Evolutionary conservation across 2,113 vertebrate genomes (phyloP).

Genomic region (Epinephelus fuscoguttatus): DNA sequence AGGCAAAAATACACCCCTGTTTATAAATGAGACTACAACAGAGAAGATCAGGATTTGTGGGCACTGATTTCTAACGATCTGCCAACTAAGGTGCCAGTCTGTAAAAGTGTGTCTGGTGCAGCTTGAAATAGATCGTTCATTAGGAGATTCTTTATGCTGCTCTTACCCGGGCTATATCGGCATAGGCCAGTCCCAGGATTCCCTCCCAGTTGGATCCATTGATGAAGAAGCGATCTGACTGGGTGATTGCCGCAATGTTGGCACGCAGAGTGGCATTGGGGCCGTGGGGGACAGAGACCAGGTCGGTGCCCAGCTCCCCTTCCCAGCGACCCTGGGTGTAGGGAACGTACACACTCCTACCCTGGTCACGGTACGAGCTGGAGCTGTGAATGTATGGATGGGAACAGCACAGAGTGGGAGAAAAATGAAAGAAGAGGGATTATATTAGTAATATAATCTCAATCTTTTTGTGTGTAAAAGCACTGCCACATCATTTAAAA

Average conservation of each 20-base stretch:
- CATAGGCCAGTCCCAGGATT: constrained; percentile 96
- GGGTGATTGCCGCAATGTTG: constrained; percentile 97
- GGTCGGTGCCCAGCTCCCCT: constrained; percentile 95
- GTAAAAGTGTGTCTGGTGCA: background rate
- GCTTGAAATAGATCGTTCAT: background rate
- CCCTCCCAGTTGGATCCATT: constrained; percentile 99
- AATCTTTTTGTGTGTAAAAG: background rate
- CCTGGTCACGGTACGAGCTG: constrained; percentile 92
- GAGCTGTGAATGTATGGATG: constrained; percentile 84
- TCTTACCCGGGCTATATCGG: constrained; percentile 94
- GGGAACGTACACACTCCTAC: constrained; percentile 94
- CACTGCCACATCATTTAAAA: background rate
- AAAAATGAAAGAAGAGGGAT: background rate
- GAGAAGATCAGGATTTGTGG: background rate
- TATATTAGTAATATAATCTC: background rate
- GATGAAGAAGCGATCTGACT: constrained; percentile 99
- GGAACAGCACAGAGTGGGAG: background rate
- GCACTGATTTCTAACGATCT: background rate
- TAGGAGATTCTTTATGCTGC: background rate
- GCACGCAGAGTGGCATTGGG: constrained; percentile 94
- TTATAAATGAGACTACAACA: background rate
- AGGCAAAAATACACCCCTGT: background rate
- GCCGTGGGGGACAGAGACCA: constrained; percentile 95
- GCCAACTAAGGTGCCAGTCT: background rate
- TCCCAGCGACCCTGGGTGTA: constrained; percentile 99